phyloP scores from a whole-genome alignment of 2,113 vertebrate species.

The Istiophorus platypterus region DNA sequence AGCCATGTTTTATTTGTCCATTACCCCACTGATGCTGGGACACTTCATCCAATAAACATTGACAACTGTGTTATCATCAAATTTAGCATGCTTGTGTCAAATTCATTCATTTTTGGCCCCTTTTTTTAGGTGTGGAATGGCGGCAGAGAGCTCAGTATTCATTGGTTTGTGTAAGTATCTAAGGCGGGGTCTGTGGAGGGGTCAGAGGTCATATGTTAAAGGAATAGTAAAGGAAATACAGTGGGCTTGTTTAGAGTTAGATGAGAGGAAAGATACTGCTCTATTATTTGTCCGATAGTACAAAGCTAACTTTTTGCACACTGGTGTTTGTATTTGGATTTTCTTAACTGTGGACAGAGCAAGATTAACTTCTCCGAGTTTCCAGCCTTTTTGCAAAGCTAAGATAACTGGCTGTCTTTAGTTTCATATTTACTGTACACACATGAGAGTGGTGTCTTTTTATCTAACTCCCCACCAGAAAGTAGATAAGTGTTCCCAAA shows the following conservation, averaged over 20 bases:
- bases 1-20: conserved; percentile 18
- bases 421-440: neutral
- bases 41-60: neutral
- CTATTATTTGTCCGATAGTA: neutral
- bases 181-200: conserved; percentile 4
- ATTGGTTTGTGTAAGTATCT: conserved; percentile 72
- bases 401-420: neutral
- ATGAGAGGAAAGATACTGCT: neutral
- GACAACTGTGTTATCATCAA: neutral
- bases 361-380: neutral
- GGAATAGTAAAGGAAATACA: neutral
- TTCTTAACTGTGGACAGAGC: neutral
- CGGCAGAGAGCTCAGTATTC: conserved; percentile 55
- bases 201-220: conserved; percentile 36
- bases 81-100: conserved; percentile 14
- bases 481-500: neutral
- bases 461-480: neutral
- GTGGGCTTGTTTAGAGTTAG: neutral
- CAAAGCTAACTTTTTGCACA: neutral
- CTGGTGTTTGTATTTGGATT: neutral
- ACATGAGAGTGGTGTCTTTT: neutral
- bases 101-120: conserved; percentile 10
- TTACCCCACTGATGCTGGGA: neutral
- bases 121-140: conserved; percentile 72
- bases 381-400: neutral